Evolutionary conservation across 2,797 vertebrate species (phyloP), one percentile per base, ranked within the genome.

Genomic region (Hylomyscus alleni): DNA sequence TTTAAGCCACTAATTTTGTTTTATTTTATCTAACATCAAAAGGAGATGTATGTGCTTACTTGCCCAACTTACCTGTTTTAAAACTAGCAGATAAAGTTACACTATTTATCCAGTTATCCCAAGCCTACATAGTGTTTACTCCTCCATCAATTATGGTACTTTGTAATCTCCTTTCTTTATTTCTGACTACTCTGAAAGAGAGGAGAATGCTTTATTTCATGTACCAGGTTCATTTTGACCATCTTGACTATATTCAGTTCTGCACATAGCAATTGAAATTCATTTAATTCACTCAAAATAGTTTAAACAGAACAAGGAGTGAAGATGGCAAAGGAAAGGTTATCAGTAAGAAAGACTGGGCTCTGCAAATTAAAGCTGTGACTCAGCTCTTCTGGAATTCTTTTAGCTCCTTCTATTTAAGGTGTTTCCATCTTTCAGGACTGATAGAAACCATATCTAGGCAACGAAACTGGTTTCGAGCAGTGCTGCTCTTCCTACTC

Each of bases 261-360:
- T 80, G 81, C 40, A 7, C 29, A 94, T 20, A 52, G 7, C 56
- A 76, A 60, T 50, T 67, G 75, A 87, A 72, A 93, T 17, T 73
- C 60, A 96, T 93, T 94, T 90, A 58, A 94, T 91, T 94, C 94
- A 94, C 52, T 65, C 62, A 50, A 84, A 77, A 88, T 83, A 73
- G 81, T 78, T 93, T 93, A 89, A 92, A 89, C 72, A 94, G 29
- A 80, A 84, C 90, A 47, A 40, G 88, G 82, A 95, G 11, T 86
- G 58, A 89, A 75, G 56, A 80, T 75, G 77, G 81, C 81, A 96
- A 93, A 82, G 47, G 62, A 83, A 86, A 47, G 67, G 31, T 89
- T 91, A 60, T 92, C 62, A 72, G 37, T 24, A 78, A 26, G 44
- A 50, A 62, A 80, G 44, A 9, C 82, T 86, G 72, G 67, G 58